Base-by-base conservation (phyloP, 2,888 invertebrate species). In the Dugesia japonica region DNA sequence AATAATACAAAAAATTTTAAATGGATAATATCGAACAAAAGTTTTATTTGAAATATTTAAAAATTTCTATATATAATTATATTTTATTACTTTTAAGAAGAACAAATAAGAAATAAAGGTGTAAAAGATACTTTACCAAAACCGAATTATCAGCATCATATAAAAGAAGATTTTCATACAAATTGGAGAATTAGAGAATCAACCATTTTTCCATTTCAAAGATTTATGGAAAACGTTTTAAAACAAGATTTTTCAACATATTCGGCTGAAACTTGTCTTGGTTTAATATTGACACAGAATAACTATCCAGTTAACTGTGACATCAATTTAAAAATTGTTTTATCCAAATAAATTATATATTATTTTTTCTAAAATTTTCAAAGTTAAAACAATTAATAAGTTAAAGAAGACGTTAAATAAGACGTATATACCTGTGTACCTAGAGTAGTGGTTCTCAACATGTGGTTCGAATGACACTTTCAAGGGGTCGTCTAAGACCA, bases 131-230 rank as follows among this genome's bases (percentile, higher is more conserved):
- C 23, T 31, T 27, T 72, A 26, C 72, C 72, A 28, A 27, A 20
- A 26, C 72, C 72, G 28, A 26, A n/a, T 28, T n/a, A 13, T 72
- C 26, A 13, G 15, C 72, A 72, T 31, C 72, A 72, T 31, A 13
- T 72, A 4, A 72, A 28, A 13, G 72, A 72, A 72, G 72, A 72
- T 27, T 72, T 72, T 23, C 72, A 72, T 31, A 72, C 72, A 27
- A 72, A 72, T 15, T 72, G 27, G 27, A 27, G 72, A 72, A 26
- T n/a, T n/a, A 72, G 72, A 31, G n/a, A 31, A 7, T 7, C 1
- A 7, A 1, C 27, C 31, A 72, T 31, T 17, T 31, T 7, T 27
- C 72, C 72, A 72, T 72, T 72, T 27, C 72, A 72, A n/a, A 27
- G 72, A n/a, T 72, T 72, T 27, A 27, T 72, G 26, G 72, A 72